Percentiles rank a stretch among this genome's conserved stretches.
Conservation (phyloP, 1,140 invertebrate genomes). For the Lamellibrachia luymesi region DNA sequence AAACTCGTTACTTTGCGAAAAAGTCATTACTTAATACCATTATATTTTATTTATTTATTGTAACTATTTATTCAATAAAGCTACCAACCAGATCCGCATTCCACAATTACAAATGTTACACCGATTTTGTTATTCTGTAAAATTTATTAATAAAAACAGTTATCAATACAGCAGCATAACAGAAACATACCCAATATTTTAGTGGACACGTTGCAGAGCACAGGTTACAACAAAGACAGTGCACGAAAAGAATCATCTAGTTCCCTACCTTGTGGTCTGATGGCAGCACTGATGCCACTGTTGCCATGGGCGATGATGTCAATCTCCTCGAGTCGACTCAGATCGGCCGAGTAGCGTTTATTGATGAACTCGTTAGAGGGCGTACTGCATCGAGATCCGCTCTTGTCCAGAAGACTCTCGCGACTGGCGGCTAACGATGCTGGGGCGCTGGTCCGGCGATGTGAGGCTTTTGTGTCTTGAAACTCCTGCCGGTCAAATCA, state of each 20-base stretch:
- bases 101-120: not conserved
- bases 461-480: not conserved
- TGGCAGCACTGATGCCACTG: constrained; percentile 8
- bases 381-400: constrained; percentile 24
- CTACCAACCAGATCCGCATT: not conserved
- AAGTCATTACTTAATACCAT: not conserved
- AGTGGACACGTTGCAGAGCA: not conserved
- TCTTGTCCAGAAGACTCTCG: constrained; percentile 41
- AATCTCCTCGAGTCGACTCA: constrained; percentile 62
- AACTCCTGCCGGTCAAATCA: not conserved
- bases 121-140: constrained; percentile 11
- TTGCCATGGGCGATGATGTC: constrained; percentile 27
- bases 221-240: constrained; percentile 9
- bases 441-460: constrained; percentile 49
- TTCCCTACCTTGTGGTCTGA: constrained; percentile 21
- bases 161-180: constrained; percentile 9
- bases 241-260: constrained; percentile 28
- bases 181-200: not conserved
- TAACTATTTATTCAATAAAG: not conserved
- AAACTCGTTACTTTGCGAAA: not conserved
- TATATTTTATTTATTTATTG: not conserved
- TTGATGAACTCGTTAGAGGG: constrained; percentile 40
- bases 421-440: constrained; percentile 49
- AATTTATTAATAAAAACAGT: constrained; percentile 30
- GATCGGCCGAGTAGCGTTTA: constrained; percentile 40